These are phyloP conservation scores for Drosophila koepferae DNA, from an alignment of 2,888 invertebrate genomes.

Conservation along the genomic window DNA sequence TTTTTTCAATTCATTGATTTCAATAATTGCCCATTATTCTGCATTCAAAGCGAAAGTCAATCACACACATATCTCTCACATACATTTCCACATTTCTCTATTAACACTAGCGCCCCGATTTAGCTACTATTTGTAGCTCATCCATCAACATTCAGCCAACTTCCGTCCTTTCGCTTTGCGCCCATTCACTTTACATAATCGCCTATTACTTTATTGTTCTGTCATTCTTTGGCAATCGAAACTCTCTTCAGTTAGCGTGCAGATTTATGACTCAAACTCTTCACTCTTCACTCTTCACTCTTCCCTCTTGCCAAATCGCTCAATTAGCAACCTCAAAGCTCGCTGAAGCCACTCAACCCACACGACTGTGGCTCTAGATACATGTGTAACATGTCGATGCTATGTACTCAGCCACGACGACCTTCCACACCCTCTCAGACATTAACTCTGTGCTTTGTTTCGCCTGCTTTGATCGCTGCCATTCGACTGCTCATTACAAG, in stretches of 20 bases:
- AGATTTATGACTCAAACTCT: slow-evolving; percentile 41
- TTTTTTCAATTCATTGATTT: neutral
- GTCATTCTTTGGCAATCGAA: slow-evolving; percentile 18
- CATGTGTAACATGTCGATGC: neutral
- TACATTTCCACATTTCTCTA: neutral
- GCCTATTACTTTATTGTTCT: slow-evolving; percentile 19
- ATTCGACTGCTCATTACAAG: slow-evolving; percentile 38
- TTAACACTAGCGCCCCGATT: neutral
- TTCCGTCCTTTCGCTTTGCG: slow-evolving; percentile 42
- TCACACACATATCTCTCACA: slow-evolving; percentile 18
- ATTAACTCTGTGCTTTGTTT: slow-evolving; percentile 35
- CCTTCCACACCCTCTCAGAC: slow-evolving; percentile 5
- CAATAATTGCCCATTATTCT: neutral
- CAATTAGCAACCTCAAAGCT: slow-evolving; percentile 22
- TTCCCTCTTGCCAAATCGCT: slow-evolving; percentile 12
- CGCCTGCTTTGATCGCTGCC: slow-evolving; percentile 36
- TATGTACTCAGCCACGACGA: slow-evolving; percentile 5
- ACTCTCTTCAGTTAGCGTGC: slow-evolving; percentile 26
- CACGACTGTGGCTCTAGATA: neutral
- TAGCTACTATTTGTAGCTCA: slow-evolving; percentile 3
- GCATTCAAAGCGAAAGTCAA: neutral
- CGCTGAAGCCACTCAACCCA: neutral
- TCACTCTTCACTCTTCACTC: neutral
- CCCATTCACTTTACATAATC: slow-evolving; percentile 28
- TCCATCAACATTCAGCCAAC: slow-evolving; percentile 15